Conservation (phyloP, 1,140 invertebrate genomes). For the silkworm (Bombyx mori) region ASM3026992v2 NC_085110.1:5856501-5857000, state of each 20-base stretch:
- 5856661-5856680: too few relatives aligned
- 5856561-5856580: background rate
- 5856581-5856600: background rate
- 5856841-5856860: constrained; percentile 29
- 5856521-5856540: too few relatives aligned
- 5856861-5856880: constrained; percentile 18
- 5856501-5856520: too few relatives aligned
- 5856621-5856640: too few relatives aligned
- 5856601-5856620: background rate
- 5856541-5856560: background rate
- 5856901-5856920: background rate
- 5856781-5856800: constrained; percentile 32
- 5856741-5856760: constrained; percentile 1
- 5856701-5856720: too few relatives aligned
- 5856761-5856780: constrained; percentile 54
- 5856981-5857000: too few relatives aligned
- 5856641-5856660: too few relatives aligned
- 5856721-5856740: too few relatives aligned
- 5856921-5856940: too few relatives aligned
- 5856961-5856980: too few relatives aligned
- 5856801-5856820: constrained; percentile 39
- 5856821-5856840: constrained; percentile 18
- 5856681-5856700: too few relatives aligned
- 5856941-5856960: too few relatives aligned
- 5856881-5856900: constrained; percentile 16